A percentile compares a stretch with the other conserved stretches of the same genome.
Evolutionary conservation across 2,113 vertebrate species (phyloP).

Genomic region (Gallinago media): DNA sequence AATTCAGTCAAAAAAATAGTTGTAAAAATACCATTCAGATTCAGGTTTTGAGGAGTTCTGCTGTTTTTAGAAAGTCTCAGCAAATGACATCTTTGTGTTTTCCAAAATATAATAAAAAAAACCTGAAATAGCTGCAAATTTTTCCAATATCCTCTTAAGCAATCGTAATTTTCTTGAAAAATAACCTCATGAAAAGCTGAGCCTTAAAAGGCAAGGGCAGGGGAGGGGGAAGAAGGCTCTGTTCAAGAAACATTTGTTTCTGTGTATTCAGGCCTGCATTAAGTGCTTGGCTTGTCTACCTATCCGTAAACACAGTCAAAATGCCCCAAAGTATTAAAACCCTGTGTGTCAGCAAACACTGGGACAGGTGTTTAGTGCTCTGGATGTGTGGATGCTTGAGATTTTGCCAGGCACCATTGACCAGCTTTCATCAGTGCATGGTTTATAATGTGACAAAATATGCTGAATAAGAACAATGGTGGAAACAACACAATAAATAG

Average conservation of each 20-base stretch:
- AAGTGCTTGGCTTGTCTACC: constrained; percentile 2
- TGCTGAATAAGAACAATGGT: constrained; percentile 9
- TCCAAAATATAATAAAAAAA: background rate
- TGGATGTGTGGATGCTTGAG: background rate
- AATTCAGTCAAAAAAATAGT: background rate
- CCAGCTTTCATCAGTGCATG: background rate
- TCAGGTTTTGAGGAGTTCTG: background rate
- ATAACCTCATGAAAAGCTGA: background rate
- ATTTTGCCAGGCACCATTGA: background rate
- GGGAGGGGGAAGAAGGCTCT: background rate
- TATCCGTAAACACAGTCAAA: background rate
- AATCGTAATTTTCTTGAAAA: background rate
- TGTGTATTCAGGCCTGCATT: background rate
- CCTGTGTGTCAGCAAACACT: constrained; percentile 37
- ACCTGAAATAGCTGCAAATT: background rate
- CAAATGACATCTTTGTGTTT: background rate
- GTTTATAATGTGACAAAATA: constrained; percentile 24
- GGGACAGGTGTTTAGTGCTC: constrained; percentile 7
- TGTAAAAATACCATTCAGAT: background rate
- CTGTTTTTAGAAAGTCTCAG: background rate
- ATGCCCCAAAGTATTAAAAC: constrained; percentile 25
- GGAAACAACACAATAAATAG: background rate
- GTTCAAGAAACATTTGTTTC: background rate
- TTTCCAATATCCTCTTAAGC: background rate
- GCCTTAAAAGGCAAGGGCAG: background rate